Base-by-base conservation (phyloP, 2,113 vertebrate species). In the Tupaia chinensis region DNA sequence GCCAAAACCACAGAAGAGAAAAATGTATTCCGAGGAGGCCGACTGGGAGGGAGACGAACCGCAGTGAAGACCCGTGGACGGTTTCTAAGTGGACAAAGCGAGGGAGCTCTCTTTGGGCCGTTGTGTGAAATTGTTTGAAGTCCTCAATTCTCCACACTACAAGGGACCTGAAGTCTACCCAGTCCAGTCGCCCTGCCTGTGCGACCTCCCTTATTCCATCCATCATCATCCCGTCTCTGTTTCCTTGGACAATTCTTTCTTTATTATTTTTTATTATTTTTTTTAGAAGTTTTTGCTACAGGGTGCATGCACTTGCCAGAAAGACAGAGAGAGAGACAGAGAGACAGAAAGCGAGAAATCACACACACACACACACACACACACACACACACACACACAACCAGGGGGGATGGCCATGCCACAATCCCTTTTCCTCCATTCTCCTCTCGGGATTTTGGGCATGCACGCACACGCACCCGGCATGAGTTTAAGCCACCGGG, bases 1-100 rank as follows among this genome's bases (percentile, higher is more conserved):
- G 90, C 81, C 78, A 90, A 95, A 95, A 91, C 95, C 78, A 14
- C 86, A 5, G 44, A 93, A 66, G n/a, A 95, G 80, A 96, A 78
- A 94, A 96, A 91, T 92, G 77, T 89, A 80, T 94, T 69, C 54
- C 12, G 73, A 85, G 87, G 84, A 70, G 54, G 69, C 54, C 53
- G 78, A 92, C 76, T 95, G 94, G 83, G 82, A 89, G 78, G 27
- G 27, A 89, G 78, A 87, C 6, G 60, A 89, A 91, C 78, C 82
- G 17, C 76, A 77, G 89, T 1, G 9, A 77, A 68, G 79, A 74
- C 17, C 87, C 22, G 73, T 2, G 27, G 83, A 20, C 0, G 0
- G 82, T 79, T 83, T 89, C 79, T 74, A 65, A 87, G 27, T 0
- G 0, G 25, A 94, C 88, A 92, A 81, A 91, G 63, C 81, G 44